Evolutionary conservation across 2,797 vertebrate genomes (phyloP), one percentile per base, ranked within the genome.

Genomic region (Tragopan temminckii): DNA sequence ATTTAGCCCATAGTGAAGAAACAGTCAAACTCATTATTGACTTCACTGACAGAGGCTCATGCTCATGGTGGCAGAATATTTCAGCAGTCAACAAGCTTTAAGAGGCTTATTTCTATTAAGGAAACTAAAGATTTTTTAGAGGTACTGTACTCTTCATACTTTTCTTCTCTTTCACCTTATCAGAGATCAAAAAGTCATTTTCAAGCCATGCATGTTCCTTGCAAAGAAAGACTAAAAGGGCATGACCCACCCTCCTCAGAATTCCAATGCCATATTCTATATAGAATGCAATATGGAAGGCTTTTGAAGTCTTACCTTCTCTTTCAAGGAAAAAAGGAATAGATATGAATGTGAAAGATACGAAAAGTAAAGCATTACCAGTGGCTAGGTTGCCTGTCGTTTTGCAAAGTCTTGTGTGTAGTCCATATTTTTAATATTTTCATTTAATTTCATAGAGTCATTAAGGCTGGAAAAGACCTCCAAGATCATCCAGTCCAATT

Each of bases 1-100:
- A 94, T 93, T 70, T 94, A 89, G 94, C 93, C 96, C 74, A 90
- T 85, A 90, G 90, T 87, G 88, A 96, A 95, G 85, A 93, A 96
- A 76, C 85, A 81, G 80, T 93, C 94, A 95, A 88, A 87, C 57
- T 79, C 82, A 89, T 62, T 83, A 88, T 24, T 18, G 17, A 1
- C 61, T 58, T 93, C 86, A 70, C 0, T 80, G 88, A 90, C 43
- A 69, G 79, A 94, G 25, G 21, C 35, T 93, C 68, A 50, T 89
- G 62, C 3, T 1, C 50, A 80, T 6, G 10, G 57, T 64, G 80
- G 61, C 87, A 92, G 69, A 85, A 67, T 57, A 78, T 33, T 80
- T 90, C 84, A 85, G 72, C 82, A 92, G 42, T n/a, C 69, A 76
- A 59, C 58, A 43, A 66, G 72, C 38, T 81, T 74, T 46, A 38